Evolutionary conservation across 1,140 invertebrate species (phyloP).

Genomic region (Pseudomyrmex flavicornis): DNA sequence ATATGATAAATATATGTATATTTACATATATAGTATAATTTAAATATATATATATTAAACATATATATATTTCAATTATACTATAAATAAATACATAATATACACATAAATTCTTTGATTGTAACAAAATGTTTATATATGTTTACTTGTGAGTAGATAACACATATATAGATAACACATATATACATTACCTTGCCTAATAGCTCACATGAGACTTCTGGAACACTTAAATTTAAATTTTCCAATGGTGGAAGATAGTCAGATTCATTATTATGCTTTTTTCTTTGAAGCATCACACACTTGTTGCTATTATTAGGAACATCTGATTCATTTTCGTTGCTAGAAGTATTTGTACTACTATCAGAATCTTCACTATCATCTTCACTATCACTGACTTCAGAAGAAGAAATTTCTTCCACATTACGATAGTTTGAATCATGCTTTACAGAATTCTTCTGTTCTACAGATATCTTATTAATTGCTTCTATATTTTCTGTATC

Average conservation of each 20-base stretch:
- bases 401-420: constrained; percentile 15
- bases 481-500: too few species aligned
- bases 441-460: too few species aligned
- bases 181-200: constrained; percentile 88
- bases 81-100: too few species aligned
- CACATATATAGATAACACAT: too few species aligned
- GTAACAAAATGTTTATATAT: background rate
- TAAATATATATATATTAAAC: background rate
- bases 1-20: constrained; percentile 41
- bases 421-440: constrained; percentile 1
- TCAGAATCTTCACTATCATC: constrained; percentile 12
- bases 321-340: constrained; percentile 37
- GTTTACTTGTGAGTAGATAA: background rate
- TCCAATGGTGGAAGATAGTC: constrained; percentile 93
- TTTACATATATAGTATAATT: constrained; percentile 49
- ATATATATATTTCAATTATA: constrained; percentile 2
- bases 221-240: constrained; percentile 92
- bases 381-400: constrained; percentile 53
- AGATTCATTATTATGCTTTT: constrained; percentile 76
- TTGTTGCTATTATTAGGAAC: background rate
- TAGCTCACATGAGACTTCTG: constrained; percentile 90
- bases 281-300: constrained; percentile 10
- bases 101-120: too few species aligned
- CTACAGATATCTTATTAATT: too few species aligned
- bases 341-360: background rate